phyloP scores from a whole-genome alignment of 2,888 invertebrate genomes.

The Clivina fossor region DNA sequence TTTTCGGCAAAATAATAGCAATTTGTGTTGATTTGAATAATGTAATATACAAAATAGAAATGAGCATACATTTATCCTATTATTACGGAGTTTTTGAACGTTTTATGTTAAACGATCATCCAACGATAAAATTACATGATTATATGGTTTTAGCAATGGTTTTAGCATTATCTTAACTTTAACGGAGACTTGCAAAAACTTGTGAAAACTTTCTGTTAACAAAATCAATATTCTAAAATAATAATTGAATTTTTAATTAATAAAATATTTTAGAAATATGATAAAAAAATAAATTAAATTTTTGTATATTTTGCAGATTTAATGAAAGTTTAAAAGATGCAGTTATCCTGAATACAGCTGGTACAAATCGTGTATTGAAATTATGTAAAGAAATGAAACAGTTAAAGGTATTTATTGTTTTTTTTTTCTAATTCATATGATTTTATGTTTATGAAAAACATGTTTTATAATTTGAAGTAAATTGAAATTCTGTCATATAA shows the following conservation, averaged over 20 bases:
- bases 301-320: constrained; percentile 66
- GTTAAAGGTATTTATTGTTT: constrained; percentile 66
- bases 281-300: constrained; percentile 3
- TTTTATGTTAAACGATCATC: too few species aligned
- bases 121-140: too few species aligned
- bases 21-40: too few species aligned
- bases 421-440: too few species aligned
- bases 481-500: too few species aligned
- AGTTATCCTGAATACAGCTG: constrained; percentile 85
- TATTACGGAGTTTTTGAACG: too few species aligned
- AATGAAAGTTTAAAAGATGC: constrained; percentile 88
- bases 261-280: not conserved
- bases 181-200: too few species aligned
- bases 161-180: too few species aligned
- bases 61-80: too few species aligned
- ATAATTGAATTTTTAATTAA: not conserved
- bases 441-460: not conserved
- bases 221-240: not conserved
- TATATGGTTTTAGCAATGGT: too few species aligned
- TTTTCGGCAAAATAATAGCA: too few species aligned
- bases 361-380: constrained; percentile 80
- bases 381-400: constrained; percentile 79
- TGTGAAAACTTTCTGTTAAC: not conserved
- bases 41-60: too few species aligned
- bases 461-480: not conserved